Conservation (phyloP, 2,797 vertebrate genomes). For the Apogon talboti region DNA sequence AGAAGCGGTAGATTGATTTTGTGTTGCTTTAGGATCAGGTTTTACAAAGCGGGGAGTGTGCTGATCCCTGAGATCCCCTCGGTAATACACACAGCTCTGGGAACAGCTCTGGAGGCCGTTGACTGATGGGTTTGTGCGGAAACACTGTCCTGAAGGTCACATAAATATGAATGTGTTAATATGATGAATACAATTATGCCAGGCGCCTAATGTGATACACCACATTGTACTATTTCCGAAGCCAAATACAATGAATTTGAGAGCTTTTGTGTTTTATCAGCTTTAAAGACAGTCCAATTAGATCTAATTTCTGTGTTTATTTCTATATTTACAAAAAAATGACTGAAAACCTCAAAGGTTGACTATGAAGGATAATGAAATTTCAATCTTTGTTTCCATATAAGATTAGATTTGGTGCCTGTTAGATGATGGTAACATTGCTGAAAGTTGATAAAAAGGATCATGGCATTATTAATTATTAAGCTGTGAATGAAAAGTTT, state of each 20-base stretch:
- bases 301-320: too few species aligned
- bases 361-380: too few species aligned
- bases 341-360: too few species aligned
- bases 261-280: background rate
- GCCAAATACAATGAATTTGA: background rate
- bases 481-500: too few species aligned
- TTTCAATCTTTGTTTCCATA: too few species aligned
- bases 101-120: background rate
- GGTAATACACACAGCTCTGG: background rate
- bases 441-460: too few species aligned
- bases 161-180: constrained; percentile 22
- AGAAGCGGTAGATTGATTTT: constrained; percentile 29
- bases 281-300: background rate
- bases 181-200: constrained; percentile 18
- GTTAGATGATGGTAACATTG: too few species aligned
- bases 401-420: too few species aligned
- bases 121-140: constrained; percentile 4
- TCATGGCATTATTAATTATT: too few species aligned
- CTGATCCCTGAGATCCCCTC: constrained; percentile 13
- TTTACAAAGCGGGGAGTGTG: background rate
- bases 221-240: background rate
- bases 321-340: too few species aligned
- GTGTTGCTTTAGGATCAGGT: constrained; percentile 8
- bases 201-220: constrained; percentile 1
- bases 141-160: constrained; percentile 31